Evolutionary conservation across 2,113 vertebrate genomes (phyloP).

Genomic region (Proterorhinus semilunaris): DNA sequence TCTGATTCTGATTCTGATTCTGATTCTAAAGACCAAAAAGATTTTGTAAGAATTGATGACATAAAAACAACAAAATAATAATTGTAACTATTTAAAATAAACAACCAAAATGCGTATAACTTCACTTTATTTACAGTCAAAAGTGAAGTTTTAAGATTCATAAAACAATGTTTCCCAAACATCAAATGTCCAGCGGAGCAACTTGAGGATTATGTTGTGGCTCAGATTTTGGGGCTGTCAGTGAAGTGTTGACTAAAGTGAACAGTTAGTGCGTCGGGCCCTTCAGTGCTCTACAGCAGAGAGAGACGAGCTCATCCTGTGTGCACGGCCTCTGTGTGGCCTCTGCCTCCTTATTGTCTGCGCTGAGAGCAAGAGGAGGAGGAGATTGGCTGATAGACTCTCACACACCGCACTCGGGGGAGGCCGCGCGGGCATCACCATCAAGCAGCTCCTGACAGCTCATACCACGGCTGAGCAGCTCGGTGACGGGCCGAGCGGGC

Average conservation of each 20-base stretch:
- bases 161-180: neutral
- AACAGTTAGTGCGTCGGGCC: conserved; percentile 55
- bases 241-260: conserved; percentile 32
- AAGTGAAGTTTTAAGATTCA: too few species aligned
- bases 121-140: too few species aligned
- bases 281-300: conserved; percentile 53
- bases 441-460: conserved; percentile 80
- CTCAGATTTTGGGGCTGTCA: conserved; percentile 13
- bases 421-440: conserved; percentile 65
- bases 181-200: neutral
- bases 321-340: conserved; percentile 62
- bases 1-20: too few species aligned
- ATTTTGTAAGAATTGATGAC: too few species aligned
- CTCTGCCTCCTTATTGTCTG: conserved; percentile 51
- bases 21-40: too few species aligned
- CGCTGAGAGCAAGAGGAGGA: conserved; percentile 25
- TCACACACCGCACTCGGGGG: conserved; percentile 56
- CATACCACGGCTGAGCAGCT: conserved; percentile 79
- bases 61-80: too few species aligned
- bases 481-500: conserved; percentile 63
- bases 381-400: conserved; percentile 64
- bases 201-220: neutral
- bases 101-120: too few species aligned
- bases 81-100: too few species aligned
- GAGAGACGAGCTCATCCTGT: conserved; percentile 59